Base-by-base conservation (phyloP, 2,797 vertebrate genomes). In the Acanthurus tractus region DNA sequence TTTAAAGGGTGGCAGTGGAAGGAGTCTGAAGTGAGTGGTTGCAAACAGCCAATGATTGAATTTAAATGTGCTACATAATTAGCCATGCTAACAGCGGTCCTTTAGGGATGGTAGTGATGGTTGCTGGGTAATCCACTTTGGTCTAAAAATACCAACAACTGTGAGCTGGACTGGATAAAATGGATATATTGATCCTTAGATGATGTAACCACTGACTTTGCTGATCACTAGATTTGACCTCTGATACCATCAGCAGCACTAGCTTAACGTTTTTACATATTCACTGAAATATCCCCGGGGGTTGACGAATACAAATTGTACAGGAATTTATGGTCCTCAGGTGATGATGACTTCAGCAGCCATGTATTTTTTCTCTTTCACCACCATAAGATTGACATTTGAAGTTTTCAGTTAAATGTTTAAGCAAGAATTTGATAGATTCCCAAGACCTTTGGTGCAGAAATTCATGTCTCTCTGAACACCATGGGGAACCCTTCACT, bases 81-180 rank as follows among this genome's bases (percentile, higher is more conserved):
- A 40, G 49, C 53, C 8, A 40, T n/a, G 23, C 15, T 36, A 25
- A 38, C 34, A 0, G 6, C 12, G 13, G 29, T 4, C 20, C 64
- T 70, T 23, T 23, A 57, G 61, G 64, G 48, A 63, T 22, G 56
- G 1, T 38, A 15, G 25, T 38, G 34, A 45, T 9, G 29, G 61
- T n/a, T 25, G 36, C 57, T 63, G 12, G 55, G 11, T 52, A 48
- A 42, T 55, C 34, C 46, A 48, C 36, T 73, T 69, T 76, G 36
- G 36, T 65, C 36, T 8, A 68, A 61, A 81, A 64, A 29, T 61
- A 66, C 11, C n/a, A n/a, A 50, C 18, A 50, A 22, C n/a, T 22
- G 10, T 20, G 6, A 11, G 6, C 10, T 20, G 18, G 2, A 50
- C 9, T 20, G n/a, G 9, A 1, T 50, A 1, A 20, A 20, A 50